Evolutionary conservation across 2,888 invertebrate species (phyloP).

Genomic region (Lasioglossum malachurum): DNA sequence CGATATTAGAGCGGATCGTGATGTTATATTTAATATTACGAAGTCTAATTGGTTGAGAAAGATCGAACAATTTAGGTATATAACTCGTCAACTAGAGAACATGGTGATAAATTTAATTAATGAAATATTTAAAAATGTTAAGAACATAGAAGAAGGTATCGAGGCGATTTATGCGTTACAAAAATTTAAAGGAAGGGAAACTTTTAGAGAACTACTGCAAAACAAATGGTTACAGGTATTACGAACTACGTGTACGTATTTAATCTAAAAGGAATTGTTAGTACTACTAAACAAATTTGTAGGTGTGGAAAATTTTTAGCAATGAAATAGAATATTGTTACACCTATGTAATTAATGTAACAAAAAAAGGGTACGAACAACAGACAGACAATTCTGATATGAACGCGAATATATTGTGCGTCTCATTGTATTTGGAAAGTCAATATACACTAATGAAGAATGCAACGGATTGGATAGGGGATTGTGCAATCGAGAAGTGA

Average conservation of each 20-base stretch:
- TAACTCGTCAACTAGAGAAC: conserved; percentile 86
- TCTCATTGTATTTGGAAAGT: conserved; percentile 86
- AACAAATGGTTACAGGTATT: conserved; percentile 77
- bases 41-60: conserved; percentile 86
- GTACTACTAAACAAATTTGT: background rate
- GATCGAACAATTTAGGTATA: conserved; percentile 73
- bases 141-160: conserved; percentile 86
- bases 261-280: background rate
- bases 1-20: conserved; percentile 83
- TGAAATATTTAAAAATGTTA: conserved; percentile 86
- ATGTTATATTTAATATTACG: conserved; percentile 85
- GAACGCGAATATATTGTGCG: conserved; percentile 88
- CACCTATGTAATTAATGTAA: conserved; percentile 87
- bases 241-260: background rate
- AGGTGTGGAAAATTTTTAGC: conserved; percentile 91
- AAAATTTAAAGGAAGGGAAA: conserved; percentile 70
- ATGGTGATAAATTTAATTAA: conserved; percentile 86
- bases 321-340: conserved; percentile 89
- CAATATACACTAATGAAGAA: conserved; percentile 75
- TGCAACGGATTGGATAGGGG: conserved; percentile 79
- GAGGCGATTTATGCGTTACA: conserved; percentile 85
- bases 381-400: conserved; percentile 90
- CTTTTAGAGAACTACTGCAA: conserved; percentile 70
- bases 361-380: conserved; percentile 87
- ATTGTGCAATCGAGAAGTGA: conserved; percentile 71